phyloP scores from a whole-genome alignment of 2,113 vertebrate species.

The Clinocottus analis region DNA sequence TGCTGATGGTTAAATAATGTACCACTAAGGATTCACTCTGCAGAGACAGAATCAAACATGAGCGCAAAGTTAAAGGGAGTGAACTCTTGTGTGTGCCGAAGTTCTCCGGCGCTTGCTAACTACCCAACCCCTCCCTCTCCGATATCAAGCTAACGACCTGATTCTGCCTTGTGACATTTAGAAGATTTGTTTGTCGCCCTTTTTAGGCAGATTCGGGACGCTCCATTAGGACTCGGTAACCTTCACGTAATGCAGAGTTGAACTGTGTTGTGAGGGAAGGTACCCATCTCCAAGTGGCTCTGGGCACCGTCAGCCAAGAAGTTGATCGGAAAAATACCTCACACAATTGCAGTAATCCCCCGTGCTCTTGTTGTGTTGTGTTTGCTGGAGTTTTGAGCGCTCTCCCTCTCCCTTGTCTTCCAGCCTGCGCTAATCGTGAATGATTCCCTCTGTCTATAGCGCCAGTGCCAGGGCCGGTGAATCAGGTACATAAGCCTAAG shows the following conservation, averaged over 20 bases:
- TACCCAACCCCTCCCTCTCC: conserved; percentile 10
- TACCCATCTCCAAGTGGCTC: conserved; percentile 50
- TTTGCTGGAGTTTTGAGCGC: conserved; percentile 62
- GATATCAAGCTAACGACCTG: conserved; percentile 18
- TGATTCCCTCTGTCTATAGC: conserved; percentile 75
- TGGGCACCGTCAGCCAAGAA: conserved; percentile 65
- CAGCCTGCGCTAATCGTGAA: conserved; percentile 76
- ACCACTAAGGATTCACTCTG: conserved; percentile 29
- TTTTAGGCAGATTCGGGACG: conserved; percentile 4
- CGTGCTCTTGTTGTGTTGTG: conserved; percentile 62
- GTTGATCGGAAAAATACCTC: conserved; percentile 77
- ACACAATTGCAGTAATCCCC: conserved; percentile 79
- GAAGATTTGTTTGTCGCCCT: conserved; percentile 38
- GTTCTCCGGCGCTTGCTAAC: conserved; percentile 26
- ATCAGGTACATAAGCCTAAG: conserved; percentile 84
- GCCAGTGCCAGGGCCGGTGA: conserved; percentile 77
- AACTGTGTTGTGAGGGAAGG: conserved; percentile 54
- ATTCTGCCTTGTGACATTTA: conserved; percentile 53
- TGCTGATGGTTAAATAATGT: conserved; percentile 62
- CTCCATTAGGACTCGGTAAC: conserved; percentile 54
- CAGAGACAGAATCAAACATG: conserved; percentile 54
- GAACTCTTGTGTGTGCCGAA: conserved; percentile 36
- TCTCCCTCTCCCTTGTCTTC: conserved; percentile 65
- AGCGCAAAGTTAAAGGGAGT: conserved; percentile 41
- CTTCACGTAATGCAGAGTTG: conserved; percentile 62